Percentiles rank a stretch among this genome's conserved stretches.
These are phyloP conservation scores for Schizothorax lantsangensis DNA, from an alignment of 2,797 vertebrate genomes.

Conservation along the genomic window DNA sequence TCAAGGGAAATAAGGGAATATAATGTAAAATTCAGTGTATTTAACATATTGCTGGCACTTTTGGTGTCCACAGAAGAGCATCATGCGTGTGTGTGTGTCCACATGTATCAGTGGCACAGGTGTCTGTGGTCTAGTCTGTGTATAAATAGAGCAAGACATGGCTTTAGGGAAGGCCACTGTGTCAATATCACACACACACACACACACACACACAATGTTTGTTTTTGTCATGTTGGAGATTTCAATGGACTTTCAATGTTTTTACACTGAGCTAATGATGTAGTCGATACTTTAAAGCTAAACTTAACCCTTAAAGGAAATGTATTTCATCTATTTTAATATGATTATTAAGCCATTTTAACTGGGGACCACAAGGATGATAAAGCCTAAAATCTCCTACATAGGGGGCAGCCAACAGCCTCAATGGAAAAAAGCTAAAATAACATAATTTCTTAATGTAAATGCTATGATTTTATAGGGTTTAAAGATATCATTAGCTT, in stretches of 20 bases:
- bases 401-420: not conserved
- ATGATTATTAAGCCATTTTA: not conserved
- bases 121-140: conserved; percentile 45
- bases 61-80: not conserved
- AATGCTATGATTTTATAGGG: too few relatives aligned
- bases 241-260: not conserved
- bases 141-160: conserved; percentile 54
- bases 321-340: not conserved
- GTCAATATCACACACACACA: conserved; percentile 38
- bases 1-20: too few relatives aligned
- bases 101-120: conserved; percentile 45
- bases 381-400: not conserved
- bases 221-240: not conserved
- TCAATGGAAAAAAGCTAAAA: not conserved
- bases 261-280: not conserved
- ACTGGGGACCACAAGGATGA: not conserved
- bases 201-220: not conserved
- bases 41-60: not conserved
- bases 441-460: not conserved
- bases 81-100: conserved; percentile 19
- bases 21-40: not conserved
- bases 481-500: not conserved
- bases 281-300: not conserved
- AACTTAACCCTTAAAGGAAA: not conserved
- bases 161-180: conserved; percentile 52